Percentiles rank a stretch among this genome's conserved stretches.
These are phyloP conservation scores for Morpho helenor DNA, from an alignment of 2,888 invertebrate genomes.

Conservation along the genomic window DNA sequence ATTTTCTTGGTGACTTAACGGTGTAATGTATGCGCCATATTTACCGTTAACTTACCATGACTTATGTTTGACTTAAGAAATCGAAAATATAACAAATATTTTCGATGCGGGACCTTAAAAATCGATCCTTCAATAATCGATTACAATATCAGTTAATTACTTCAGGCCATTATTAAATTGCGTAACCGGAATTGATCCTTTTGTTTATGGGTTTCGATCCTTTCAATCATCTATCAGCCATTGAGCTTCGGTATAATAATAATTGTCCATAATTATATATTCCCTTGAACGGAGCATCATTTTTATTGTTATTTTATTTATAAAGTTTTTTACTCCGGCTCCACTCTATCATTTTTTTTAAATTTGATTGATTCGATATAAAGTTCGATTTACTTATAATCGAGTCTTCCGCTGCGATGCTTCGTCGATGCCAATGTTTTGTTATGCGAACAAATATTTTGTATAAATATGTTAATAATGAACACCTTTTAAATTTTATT, in stretches of 20 bases:
- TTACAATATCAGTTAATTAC: constrained; percentile 69
- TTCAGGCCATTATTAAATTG: constrained; percentile 69
- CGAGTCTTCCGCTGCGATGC: constrained; percentile 63
- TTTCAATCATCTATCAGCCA: constrained; percentile 78
- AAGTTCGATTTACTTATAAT: constrained; percentile 75
- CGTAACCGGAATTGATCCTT: constrained; percentile 74
- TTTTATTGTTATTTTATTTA: constrained; percentile 80
- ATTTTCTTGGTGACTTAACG: too few species aligned
- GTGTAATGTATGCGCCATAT: too few species aligned
- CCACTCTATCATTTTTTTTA: constrained; percentile 73
- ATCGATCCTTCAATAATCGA: constrained; percentile 41
- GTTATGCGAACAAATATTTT: constrained; percentile 32
- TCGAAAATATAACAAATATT: constrained; percentile 6
- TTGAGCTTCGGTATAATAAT: constrained; percentile 76
- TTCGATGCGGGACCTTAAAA: constrained; percentile 10
- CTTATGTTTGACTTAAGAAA: too few species aligned
- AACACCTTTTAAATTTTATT: too few species aligned
- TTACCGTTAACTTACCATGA: too few species aligned
- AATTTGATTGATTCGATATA: constrained; percentile 79
- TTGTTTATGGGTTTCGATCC: constrained; percentile 77
- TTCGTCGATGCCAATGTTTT: constrained; percentile 46
- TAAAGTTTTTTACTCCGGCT: constrained; percentile 73
- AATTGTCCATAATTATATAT: constrained; percentile 80
- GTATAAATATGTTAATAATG: not conserved
- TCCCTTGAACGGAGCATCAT: constrained; percentile 73